Conservation (phyloP, 2,797 vertebrate genomes). For the Pipistrellus nathusii region DNA sequence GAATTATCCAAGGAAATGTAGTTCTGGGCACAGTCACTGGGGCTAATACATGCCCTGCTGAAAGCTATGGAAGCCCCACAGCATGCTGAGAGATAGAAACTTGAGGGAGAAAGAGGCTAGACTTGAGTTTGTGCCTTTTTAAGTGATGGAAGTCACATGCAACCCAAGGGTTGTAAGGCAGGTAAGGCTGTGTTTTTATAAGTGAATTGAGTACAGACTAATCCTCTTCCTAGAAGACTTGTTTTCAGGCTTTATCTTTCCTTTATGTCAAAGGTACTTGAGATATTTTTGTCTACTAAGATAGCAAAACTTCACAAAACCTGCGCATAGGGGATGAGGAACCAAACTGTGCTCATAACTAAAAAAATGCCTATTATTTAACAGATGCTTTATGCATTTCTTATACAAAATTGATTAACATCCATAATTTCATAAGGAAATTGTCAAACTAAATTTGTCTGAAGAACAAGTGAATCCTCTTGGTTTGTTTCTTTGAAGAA, state of each 20-base stretch:
- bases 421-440: slow-evolving; percentile 11
- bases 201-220: background rate
- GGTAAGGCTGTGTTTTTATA: slow-evolving; percentile 55
- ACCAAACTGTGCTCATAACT: background rate
- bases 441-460: slow-evolving; percentile 33
- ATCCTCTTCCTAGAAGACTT: slow-evolving; percentile 60
- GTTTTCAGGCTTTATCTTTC: slow-evolving; percentile 59
- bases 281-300: slow-evolving; percentile 55
- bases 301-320: slow-evolving; percentile 11
- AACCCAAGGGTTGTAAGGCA: slow-evolving; percentile 53
- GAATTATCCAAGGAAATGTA: slow-evolving; percentile 49
- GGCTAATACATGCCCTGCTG: background rate
- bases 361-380: background rate
- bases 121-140: slow-evolving; percentile 46
- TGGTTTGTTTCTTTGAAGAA: slow-evolving; percentile 67
- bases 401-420: slow-evolving; percentile 32
- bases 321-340: background rate
- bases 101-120: slow-evolving; percentile 58
- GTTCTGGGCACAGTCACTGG: slow-evolving; percentile 38
- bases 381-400: background rate
- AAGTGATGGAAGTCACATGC: background rate
- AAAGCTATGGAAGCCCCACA: background rate
- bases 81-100: slow-evolving; percentile 44
- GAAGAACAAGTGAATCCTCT: slow-evolving; percentile 29
- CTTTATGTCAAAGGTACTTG: slow-evolving; percentile 56